These are phyloP conservation scores for Labroides dimidiatus DNA, from an alignment of 2,797 vertebrate species.

Conservation along the genomic window DNA sequence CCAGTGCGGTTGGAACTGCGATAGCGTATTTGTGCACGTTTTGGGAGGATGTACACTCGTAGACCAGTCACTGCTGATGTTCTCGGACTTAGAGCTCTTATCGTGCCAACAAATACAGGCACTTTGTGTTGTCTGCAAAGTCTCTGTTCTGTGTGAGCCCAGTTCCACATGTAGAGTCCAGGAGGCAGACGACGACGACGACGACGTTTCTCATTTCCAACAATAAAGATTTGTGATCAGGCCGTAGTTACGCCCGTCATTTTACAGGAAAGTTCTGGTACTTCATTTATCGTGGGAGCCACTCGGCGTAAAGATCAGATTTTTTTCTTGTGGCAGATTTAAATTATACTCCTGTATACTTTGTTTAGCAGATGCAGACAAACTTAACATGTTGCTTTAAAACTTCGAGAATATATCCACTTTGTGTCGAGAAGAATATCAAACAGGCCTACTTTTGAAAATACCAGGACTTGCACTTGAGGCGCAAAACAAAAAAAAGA, in stretches of 20 bases:
- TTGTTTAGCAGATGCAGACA: no score
- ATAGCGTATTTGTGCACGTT: slow-evolving; percentile 26
- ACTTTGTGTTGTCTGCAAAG: slow-evolving; percentile 28
- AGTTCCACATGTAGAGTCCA: slow-evolving; percentile 6
- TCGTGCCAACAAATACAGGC: slow-evolving; percentile 56
- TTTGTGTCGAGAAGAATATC: no score
- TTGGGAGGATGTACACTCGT: slow-evolving; percentile 23
- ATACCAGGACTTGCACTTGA: no score
- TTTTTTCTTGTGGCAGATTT: no score
- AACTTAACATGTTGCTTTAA: no score
- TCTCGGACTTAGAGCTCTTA: slow-evolving; percentile 28
- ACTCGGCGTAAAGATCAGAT: no score
- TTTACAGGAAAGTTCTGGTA: neutral
- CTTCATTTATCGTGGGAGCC: neutral
- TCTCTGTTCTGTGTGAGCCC: slow-evolving; percentile 5
- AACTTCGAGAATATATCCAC: no score
- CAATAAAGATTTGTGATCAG: slow-evolving; percentile 1
- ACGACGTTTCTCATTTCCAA: slow-evolving; percentile 10
- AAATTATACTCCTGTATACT: no score
- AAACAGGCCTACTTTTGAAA: no score
- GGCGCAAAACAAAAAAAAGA: neutral
- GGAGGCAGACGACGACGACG: neutral
- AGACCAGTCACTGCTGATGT: slow-evolving; percentile 46
- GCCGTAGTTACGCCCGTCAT: slow-evolving; percentile 23
- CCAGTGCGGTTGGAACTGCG: slow-evolving; percentile 44